These are phyloP conservation scores for Agapornis roseicollis DNA, from an alignment of 2,113 vertebrate genomes.

Conservation along the genomic window DNA sequence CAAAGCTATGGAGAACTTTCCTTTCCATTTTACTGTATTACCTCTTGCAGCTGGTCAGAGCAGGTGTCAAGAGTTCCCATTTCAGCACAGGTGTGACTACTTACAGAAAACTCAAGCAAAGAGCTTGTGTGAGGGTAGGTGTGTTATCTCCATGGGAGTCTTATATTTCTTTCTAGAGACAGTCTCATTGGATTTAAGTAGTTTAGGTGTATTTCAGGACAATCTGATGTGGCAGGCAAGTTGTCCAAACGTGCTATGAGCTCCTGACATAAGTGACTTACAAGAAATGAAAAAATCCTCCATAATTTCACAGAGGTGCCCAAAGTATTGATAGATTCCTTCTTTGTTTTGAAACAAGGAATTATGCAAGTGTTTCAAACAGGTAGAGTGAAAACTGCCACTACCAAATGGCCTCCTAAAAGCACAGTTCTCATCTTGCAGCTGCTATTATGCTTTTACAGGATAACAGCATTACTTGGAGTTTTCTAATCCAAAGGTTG, in stretches of 20 bases:
- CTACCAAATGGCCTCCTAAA: background rate
- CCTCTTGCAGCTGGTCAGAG: background rate
- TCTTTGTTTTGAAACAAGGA: background rate
- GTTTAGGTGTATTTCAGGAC: background rate
- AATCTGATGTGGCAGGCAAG: background rate
- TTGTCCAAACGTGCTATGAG: background rate
- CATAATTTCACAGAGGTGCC: background rate
- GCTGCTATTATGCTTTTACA: background rate
- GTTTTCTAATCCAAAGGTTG: background rate
- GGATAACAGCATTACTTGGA: background rate
- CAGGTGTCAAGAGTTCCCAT: background rate
- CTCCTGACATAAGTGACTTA: background rate
- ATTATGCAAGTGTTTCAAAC: background rate
- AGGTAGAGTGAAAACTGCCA: background rate
- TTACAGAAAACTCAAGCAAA: background rate
- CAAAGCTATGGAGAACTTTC: fast-evolving
- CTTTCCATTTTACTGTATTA: background rate
- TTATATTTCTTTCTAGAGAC: background rate
- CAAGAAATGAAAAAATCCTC: background rate
- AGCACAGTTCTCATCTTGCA: background rate
- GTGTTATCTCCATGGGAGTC: background rate
- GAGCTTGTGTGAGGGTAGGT: no score
- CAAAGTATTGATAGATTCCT: background rate
- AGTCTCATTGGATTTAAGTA: background rate
- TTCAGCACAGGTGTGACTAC: background rate